phyloP scores from a whole-genome alignment of 2,888 invertebrate genomes.

The Phortica magna region DNA sequence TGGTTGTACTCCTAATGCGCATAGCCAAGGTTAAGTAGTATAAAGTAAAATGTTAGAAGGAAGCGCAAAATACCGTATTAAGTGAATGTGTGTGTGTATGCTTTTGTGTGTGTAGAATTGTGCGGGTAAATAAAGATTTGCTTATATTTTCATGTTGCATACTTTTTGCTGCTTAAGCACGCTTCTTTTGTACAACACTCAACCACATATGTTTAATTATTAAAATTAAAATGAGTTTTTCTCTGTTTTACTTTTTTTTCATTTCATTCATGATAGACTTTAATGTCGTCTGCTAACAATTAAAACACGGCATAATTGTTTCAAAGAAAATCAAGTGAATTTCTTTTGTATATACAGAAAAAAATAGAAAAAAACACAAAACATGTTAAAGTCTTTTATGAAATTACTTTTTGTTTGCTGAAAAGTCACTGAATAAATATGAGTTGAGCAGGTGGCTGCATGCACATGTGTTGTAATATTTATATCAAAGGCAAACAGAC shows the following conservation, averaged over 20 bases:
- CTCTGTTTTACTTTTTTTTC: not conserved
- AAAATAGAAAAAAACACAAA: not conserved
- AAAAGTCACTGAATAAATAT: too few species aligned
- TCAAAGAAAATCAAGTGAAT: too few species aligned
- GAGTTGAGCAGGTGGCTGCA: too few species aligned
- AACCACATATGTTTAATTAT: constrained; percentile 12
- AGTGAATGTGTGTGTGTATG: not conserved
- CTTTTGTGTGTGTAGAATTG: not conserved
- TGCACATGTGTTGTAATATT: too few species aligned
- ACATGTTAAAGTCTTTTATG: too few species aligned
- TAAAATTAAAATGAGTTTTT: not conserved
- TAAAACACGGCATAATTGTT: too few species aligned
- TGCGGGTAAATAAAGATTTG: not conserved
- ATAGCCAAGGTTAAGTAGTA: constrained; percentile 66
- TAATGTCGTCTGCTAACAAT: too few species aligned
- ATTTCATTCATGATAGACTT: too few species aligned
- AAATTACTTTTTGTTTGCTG: too few species aligned
- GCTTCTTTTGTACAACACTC: constrained; percentile 39
- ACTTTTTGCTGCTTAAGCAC: constrained; percentile 58
- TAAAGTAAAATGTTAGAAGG: too few species aligned
- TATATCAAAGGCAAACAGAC: not conserved
- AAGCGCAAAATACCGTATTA: too few species aligned
- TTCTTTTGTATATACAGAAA: not conserved
- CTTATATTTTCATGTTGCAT: not conserved
- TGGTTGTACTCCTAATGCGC: constrained; percentile 34